phyloP scores from a whole-genome alignment of 2,797 vertebrate genomes.

The Monodelphis domestica region DNA sequence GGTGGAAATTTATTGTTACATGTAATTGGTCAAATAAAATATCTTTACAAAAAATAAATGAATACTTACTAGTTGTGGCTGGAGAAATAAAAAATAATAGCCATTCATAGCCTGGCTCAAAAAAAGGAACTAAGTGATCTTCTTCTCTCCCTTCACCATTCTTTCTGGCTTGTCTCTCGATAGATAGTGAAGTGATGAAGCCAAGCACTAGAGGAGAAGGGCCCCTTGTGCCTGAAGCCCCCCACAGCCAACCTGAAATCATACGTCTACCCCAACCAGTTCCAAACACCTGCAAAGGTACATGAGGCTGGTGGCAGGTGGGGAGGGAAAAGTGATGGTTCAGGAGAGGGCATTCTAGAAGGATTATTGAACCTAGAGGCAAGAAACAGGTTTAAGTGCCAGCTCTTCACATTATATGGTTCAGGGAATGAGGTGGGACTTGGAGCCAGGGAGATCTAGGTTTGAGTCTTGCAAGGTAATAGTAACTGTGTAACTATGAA shows the following conservation, averaged over 20 bases:
- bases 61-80: too few relatives aligned
- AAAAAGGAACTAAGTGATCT: not conserved
- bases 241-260: constrained; percentile 76
- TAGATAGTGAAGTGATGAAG: constrained; percentile 77
- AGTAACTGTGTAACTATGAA: not conserved
- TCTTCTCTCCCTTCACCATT: not conserved
- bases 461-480: not conserved
- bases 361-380: not conserved
- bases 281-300: constrained; percentile 86
- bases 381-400: not conserved
- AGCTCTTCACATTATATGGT: not conserved
- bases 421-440: not conserved
- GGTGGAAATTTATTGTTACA: too few relatives aligned
- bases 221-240: constrained; percentile 63
- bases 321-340: not conserved
- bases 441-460: accelerated
- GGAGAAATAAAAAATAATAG: too few relatives aligned
- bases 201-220: constrained; percentile 65
- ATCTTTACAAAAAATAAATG: too few relatives aligned
- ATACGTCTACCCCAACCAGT: constrained; percentile 76
- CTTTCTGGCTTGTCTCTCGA: not conserved
- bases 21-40: too few relatives aligned
- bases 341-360: not conserved
- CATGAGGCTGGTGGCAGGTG: not conserved
- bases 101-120: too few relatives aligned